These are phyloP conservation scores for Poecilia gillii DNA, from an alignment of 2,797 vertebrate species.

Conservation along the genomic window DNA sequence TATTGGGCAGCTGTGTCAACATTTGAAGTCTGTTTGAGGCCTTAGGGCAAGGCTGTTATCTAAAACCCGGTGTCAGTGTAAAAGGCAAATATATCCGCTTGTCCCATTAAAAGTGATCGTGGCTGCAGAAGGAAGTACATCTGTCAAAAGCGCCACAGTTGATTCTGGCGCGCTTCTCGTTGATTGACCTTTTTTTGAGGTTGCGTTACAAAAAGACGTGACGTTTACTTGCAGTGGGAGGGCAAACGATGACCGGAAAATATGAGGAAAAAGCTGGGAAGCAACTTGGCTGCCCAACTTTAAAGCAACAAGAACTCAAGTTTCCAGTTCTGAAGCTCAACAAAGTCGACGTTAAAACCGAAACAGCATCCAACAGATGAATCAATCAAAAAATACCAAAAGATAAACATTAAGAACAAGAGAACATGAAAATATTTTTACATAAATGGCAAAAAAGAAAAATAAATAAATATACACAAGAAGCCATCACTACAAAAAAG, in stretches of 20 bases:
- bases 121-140: background rate
- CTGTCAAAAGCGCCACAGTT: background rate
- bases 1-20: slow-evolving; percentile 33
- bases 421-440: too few relatives aligned
- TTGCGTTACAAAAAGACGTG: slow-evolving; percentile 38
- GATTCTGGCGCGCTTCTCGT: background rate
- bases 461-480: too few relatives aligned
- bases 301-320: slow-evolving; percentile 8
- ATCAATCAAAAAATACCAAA: too few relatives aligned
- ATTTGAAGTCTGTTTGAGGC: slow-evolving; percentile 20
- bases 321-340: background rate
- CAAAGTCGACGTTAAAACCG: slow-evolving; percentile 30
- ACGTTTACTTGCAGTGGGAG: slow-evolving; percentile 59
- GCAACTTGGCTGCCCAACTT: slow-evolving; percentile 42
- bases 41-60: background rate
- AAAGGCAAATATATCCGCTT: background rate
- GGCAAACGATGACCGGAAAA: slow-evolving; percentile 58
- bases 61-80: slow-evolving; percentile 4
- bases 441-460: too few relatives aligned
- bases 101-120: background rate
- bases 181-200: background rate
- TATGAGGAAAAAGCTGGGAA: slow-evolving; percentile 44
- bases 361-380: background rate
- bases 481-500: too few relatives aligned
- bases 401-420: too few relatives aligned